Base-by-base conservation (phyloP, 1,140 invertebrate genomes). In the Archivesica marissinica region DNA sequence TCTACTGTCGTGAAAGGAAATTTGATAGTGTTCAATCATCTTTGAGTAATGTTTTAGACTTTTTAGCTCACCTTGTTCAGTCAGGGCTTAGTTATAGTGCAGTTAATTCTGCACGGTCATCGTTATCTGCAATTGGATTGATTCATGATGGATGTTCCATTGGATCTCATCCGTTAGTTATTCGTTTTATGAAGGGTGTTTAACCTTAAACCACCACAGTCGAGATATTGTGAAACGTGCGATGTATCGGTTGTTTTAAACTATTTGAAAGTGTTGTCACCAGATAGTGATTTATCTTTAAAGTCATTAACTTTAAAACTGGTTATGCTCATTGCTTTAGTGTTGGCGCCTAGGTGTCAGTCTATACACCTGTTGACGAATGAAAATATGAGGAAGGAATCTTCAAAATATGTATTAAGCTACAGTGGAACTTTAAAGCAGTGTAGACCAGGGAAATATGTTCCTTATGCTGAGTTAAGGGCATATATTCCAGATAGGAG, bases 61-160 rank as follows among this genome's bases (percentile, higher is more conserved):
- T 70, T 81, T 44, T 86, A 17, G 70, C 78, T 50, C 25, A 23
- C 11, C 25, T 61, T 17, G 81, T 86, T 64, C 23, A 74, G 20
- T 30, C 70, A n/a, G 56, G 64, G 23, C n/a, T 70, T 6, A 15
- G 25, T 20, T 86, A 86, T 81, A 33, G 47, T 35, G n/a, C 64
- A 39, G 44, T 80, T 54, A 86, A 86, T 35, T 81, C 50, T 38
- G 54, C 77, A 28, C 54, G 85, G 38, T 23, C 38, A 25, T 47
- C 66, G 20, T 35, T 86, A 44, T 80, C 76, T 41, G 25, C 70
- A 28, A 23, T 86, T n/a, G 68, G 56, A 70, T 74, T 81, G 28
- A 30, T 35, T 64, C 17, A 61, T 23, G 81, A 66, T 35, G 17
- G 41, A 28, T 75, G 75, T 66, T 56, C 38, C 0, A 56, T 52